Conservation (phyloP, 2,113 vertebrate species). For the Gyps fulvus region DNA sequence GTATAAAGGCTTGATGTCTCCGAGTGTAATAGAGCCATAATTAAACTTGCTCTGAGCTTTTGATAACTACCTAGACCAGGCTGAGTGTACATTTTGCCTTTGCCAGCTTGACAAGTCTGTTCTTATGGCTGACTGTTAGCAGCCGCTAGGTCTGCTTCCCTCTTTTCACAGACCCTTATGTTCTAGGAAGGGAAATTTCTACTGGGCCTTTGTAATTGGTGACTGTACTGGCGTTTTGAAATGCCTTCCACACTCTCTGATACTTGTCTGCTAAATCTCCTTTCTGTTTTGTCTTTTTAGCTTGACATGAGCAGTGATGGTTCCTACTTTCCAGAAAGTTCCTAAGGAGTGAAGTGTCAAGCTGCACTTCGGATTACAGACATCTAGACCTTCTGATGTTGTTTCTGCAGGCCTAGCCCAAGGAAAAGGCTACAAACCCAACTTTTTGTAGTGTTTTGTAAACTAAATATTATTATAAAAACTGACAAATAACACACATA, state of each 20-base stretch:
- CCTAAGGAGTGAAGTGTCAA: background rate
- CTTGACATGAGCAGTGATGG: slow-evolving; percentile 36
- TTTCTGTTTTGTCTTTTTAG: slow-evolving; percentile 35
- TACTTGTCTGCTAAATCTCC: background rate
- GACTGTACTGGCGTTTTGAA: background rate
- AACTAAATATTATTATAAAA: background rate
- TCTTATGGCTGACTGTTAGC: background rate
- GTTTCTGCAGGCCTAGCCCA: background rate
- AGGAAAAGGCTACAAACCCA: background rate
- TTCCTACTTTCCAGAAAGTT: background rate
- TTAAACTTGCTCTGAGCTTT: background rate
- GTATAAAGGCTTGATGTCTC: background rate
- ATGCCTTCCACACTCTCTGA: background rate
- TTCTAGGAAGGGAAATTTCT: background rate
- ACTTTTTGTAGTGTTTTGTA: background rate
- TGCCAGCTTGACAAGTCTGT: background rate
- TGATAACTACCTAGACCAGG: background rate
- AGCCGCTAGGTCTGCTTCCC: background rate
- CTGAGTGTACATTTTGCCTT: background rate
- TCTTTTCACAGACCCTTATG: background rate
- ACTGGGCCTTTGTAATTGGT: background rate
- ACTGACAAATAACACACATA: background rate
- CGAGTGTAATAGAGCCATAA: background rate
- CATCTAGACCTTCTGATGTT: background rate
- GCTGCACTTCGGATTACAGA: background rate